These are phyloP conservation scores for Scaptomyza cyrtandrae DNA, from an alignment of 2,888 invertebrate genomes.

Conservation along the genomic window DNA sequence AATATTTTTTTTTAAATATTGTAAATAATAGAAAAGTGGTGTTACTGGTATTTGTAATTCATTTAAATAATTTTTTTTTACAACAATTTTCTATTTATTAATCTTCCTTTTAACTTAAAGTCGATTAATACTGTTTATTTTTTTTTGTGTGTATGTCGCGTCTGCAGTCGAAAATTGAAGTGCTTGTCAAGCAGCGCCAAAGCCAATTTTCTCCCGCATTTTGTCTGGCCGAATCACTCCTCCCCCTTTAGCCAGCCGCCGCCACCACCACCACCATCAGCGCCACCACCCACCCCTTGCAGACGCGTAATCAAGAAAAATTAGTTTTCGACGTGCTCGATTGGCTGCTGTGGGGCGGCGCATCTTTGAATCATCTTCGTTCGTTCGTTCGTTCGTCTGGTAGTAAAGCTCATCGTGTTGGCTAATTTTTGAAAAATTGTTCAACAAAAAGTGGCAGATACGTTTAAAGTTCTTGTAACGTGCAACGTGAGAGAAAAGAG, in stretches of 20 bases:
- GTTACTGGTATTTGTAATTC: too few relatives aligned
- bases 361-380: conserved; percentile 35
- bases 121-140: not conserved
- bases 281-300: conserved; percentile 7
- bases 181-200: conserved; percentile 61
- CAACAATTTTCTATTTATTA: too few relatives aligned
- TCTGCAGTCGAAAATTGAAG: conserved; percentile 38
- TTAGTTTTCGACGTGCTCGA: conserved; percentile 81
- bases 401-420: conserved; percentile 52
- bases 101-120: too few relatives aligned
- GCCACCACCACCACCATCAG: not conserved
- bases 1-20: too few relatives aligned
- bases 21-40: not conserved
- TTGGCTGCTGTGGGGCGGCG: conserved; percentile 41
- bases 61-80: too few relatives aligned
- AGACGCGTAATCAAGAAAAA: conserved; percentile 77
- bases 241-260: too few relatives aligned
- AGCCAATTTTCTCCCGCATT: conserved; percentile 70
- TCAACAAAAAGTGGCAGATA: conserved; percentile 47
- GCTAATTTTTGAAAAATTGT: conserved; percentile 76
- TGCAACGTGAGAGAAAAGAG: conserved; percentile 30
- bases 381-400: not conserved
- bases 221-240: conserved; percentile 30
- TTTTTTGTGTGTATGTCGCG: conserved; percentile 11
- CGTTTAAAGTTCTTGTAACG: conserved; percentile 49